Base-by-base conservation (phyloP, 2,113 vertebrate species). In the Ramphastos sulfuratus region DNA sequence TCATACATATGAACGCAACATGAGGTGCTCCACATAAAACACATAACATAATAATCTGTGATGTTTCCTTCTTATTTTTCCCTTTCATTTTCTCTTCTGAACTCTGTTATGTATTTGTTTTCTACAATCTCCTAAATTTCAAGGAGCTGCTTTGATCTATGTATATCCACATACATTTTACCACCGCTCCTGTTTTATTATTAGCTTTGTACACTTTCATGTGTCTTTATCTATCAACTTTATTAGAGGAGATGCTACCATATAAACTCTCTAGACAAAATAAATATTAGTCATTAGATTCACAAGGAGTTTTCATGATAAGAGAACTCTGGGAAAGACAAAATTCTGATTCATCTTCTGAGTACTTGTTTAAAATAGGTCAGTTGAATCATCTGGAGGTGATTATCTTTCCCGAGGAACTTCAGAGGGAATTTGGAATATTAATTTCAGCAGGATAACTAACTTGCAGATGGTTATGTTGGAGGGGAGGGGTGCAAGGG, bases 141-240 rank as follows among this genome's bases (percentile, higher is more conserved):
- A 92, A 89, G 42, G 54, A 78, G 28, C 30, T 92, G 59, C 90
- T 97, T 96, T 96, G 92, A 93, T 94, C 85, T 87, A 46, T 83
- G 72, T 50, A 85, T 87, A 84, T 82, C 78, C 83, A 80, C 80
- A 73, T 58, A 61, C 6, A 91, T 90, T 95, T 94, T 86, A 93
- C 89, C 82, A 82, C 58, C 86, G 80, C 84, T 93, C 79, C 71
- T 86, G 52, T 89, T 94, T 96, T 87, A 95, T 94, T 96, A 91
- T 96, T 96, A 93, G 89, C 73, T 92, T 92, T 91, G 48, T 88
- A 90, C 1, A 17, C 79, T 92, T 93, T 87, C 60, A 92, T 92
- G 87, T 95, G 92, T 91, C 89, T 93, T 73, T 80, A 80, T 89
- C 85, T 93, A 90, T 82, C 63, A 91, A 10, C 35, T 44, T 28